Conservation (phyloP, 2,113 vertebrate genomes). For the Theristicus caerulescens region DNA sequence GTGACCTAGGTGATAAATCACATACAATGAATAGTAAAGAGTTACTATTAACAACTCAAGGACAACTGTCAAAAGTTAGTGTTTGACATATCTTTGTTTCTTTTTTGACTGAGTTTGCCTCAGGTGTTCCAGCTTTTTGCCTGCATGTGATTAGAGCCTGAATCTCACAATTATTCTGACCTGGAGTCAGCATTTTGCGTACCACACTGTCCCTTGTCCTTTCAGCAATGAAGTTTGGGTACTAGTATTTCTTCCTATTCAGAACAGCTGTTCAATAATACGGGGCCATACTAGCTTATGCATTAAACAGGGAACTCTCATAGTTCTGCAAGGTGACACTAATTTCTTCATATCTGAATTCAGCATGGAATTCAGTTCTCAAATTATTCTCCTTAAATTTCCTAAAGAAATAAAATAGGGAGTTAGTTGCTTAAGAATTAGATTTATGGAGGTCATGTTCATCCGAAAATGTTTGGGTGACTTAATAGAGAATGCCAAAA, state of each 20-base stretch:
- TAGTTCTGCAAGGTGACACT: not conserved
- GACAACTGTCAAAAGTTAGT: not conserved
- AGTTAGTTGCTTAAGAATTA: not conserved
- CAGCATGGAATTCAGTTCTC: not conserved
- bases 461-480: not conserved
- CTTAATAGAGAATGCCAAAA: not conserved
- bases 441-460: not conserved
- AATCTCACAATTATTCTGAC: not conserved
- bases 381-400: not conserved
- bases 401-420: not conserved
- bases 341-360: not conserved
- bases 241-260: not conserved
- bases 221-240: not conserved
- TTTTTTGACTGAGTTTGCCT: not conserved
- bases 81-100: not conserved
- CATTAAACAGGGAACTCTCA: not conserved
- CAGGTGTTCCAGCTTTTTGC: not conserved
- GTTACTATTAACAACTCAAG: not conserved
- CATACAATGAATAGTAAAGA: not conserved
- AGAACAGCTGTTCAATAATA: not conserved
- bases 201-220: not conserved
- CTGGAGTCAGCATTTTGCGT: not conserved
- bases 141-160: not conserved
- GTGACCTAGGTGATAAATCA: slow-evolving; percentile 14
- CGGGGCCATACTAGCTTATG: rapidly evolving